A percentile compares a stretch with the other conserved stretches of the same genome.
Conservation (phyloP, 35 echinoderm and acorn worm species). For the Chiridota heheva region DNA sequence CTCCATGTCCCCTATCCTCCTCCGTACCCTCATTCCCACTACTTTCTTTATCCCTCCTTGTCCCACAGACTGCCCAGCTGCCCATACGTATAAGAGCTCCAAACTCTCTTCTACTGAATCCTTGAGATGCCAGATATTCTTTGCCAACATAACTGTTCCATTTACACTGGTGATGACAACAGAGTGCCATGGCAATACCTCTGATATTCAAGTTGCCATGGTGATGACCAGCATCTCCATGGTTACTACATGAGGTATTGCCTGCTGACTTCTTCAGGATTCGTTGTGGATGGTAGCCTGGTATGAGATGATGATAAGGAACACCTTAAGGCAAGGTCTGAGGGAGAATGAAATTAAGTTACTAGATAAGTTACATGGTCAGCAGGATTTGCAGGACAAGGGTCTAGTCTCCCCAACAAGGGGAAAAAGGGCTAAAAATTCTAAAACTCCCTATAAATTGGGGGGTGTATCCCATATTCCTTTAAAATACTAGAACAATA, state of each 20-base stretch:
- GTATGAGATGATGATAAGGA: too few species aligned
- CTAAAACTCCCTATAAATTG: too few species aligned
- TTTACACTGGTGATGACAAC: constrained; percentile 80
- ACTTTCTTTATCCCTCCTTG: constrained; percentile 15
- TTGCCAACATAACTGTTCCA: constrained; percentile 73
- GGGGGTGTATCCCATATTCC: too few species aligned
- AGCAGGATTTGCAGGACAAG: too few species aligned
- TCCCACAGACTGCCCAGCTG: constrained; percentile 78
- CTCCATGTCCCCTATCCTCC: background rate
- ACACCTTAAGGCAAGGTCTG: too few species aligned
- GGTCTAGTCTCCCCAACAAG: too few species aligned
- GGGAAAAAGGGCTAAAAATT: too few species aligned
- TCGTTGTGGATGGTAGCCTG: too few species aligned
- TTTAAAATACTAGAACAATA: too few species aligned
- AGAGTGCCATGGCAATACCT: constrained; percentile 56
- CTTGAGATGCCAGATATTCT: constrained; percentile 37
- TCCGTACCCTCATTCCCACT: background rate
- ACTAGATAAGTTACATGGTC: too few species aligned
- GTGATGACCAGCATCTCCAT: background rate
- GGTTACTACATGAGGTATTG: background rate
- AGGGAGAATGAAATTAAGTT: too few species aligned
- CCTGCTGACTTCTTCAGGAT: too few species aligned
- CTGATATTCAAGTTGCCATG: background rate
- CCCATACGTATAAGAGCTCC: constrained; percentile 51
- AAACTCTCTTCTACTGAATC: constrained; percentile 60